Conservation (phyloP, 2,113 vertebrate genomes). For the Montifringilla adamsi region DNA sequence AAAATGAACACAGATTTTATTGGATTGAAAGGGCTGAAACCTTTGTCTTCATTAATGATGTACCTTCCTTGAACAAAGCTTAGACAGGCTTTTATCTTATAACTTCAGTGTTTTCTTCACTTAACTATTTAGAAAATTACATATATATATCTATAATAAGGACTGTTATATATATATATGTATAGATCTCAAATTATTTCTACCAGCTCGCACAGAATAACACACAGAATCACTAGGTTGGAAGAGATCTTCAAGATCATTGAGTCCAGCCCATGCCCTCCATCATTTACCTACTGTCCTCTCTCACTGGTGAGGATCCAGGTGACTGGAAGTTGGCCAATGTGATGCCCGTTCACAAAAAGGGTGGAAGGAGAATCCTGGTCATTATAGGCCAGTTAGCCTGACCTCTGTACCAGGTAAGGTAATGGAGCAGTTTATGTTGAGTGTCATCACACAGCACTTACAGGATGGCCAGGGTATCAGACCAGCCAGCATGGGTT, state of each 20-base stretch:
- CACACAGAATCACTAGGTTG: not conserved
- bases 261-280: not conserved
- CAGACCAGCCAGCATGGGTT: too few species aligned
- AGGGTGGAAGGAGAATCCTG: too few species aligned
- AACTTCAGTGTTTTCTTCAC: not conserved
- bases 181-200: not conserved
- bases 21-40: not conserved
- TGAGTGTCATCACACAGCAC: too few species aligned
- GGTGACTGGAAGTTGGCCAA: too few species aligned
- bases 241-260: not conserved
- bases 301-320: too few species aligned
- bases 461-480: too few species aligned
- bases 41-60: not conserved
- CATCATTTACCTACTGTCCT: too few species aligned
- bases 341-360: too few species aligned
- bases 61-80: not conserved
- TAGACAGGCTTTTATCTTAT: not conserved
- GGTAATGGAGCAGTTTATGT: too few species aligned
- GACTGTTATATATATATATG: not conserved
- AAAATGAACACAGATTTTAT: not conserved
- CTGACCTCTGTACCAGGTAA: too few species aligned
- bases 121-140: not conserved
- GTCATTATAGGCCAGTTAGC: too few species aligned
- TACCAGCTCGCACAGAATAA: not conserved
- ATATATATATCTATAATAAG: not conserved